phyloP scores from a whole-genome alignment of 2,888 invertebrate species.

The Drosophila gaucha region DNA sequence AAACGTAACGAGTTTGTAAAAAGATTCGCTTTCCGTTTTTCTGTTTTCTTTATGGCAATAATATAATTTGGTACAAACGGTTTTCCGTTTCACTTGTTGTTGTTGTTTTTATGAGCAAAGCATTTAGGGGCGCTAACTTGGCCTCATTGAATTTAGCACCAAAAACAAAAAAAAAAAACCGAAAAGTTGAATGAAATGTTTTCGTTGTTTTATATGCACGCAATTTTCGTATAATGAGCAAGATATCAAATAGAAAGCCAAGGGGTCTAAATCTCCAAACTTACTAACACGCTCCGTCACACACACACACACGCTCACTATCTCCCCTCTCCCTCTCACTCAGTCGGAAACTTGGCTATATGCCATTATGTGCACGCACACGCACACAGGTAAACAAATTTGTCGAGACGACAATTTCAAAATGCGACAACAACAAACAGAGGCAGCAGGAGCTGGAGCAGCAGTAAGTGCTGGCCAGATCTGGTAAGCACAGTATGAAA shows the following conservation, averaged over 20 bases:
- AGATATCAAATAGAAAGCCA: slow-evolving; percentile 47
- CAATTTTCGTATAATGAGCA: slow-evolving; percentile 55
- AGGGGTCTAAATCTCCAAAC: not conserved
- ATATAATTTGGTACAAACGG: slow-evolving; percentile 69
- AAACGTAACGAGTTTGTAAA: slow-evolving; percentile 45
- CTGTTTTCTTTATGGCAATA: slow-evolving; percentile 55
- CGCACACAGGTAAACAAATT: slow-evolving; percentile 72
- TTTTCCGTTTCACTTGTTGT: slow-evolving; percentile 30
- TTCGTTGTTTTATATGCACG: slow-evolving; percentile 40
- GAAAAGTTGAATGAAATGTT: slow-evolving; percentile 49
- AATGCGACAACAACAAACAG: slow-evolving; percentile 32
- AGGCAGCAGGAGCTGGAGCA: slow-evolving; percentile 5
- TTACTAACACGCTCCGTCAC: not conserved
- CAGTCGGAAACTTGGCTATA: slow-evolving; percentile 44
- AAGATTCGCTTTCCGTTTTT: slow-evolving; percentile 45
- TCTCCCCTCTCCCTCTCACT: not conserved
- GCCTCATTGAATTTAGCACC: slow-evolving; percentile 39
- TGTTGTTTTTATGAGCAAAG: slow-evolving; percentile 23
- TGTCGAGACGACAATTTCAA: slow-evolving; percentile 58
- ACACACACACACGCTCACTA: too few relatives aligned
- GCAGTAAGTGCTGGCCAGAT: slow-evolving; percentile 27
- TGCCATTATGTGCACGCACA: slow-evolving; percentile 44
- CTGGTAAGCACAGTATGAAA: slow-evolving; percentile 69
- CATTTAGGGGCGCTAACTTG: slow-evolving; percentile 50
- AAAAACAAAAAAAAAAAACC: not conserved